Base-by-base conservation (phyloP, 2,797 vertebrate species). In the Amphiprion clarkii region DNA sequence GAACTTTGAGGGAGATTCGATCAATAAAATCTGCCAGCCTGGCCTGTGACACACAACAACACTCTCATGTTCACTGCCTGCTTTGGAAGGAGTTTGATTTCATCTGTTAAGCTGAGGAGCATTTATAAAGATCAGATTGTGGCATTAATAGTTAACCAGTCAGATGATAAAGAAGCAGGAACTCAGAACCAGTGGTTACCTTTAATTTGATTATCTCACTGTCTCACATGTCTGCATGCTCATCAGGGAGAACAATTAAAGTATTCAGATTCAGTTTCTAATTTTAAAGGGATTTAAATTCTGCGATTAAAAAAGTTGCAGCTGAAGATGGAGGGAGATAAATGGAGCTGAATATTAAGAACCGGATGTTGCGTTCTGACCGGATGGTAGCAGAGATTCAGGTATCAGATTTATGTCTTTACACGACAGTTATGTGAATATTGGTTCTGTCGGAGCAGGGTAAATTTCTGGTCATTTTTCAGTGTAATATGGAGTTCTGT, bases 11-110 rank as follows among this genome's bases (percentile, higher is more conserved):
- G 36, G 62, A 69, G 59, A 77, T 83, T 69, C 51, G 36, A 66
- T 62, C 70, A 56, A 74, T 88, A 75, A 85, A 89, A 82, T 21
- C 33, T 23, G 21, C 19, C 52, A 67, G 86, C 58, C 71, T 70
- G 62, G 70, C 31, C 68, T 59, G 40, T 61, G 63, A 81, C 67
- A 77, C 67, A 40, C 59, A 67, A 76, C 71, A 59, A 29, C 66
- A 46, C 31, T 70, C 63, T 58, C 23, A 56, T 69, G 68, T 53
- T 64, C 46, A 62, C 57, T 54, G 66, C 59, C 58, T 56, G 51
- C 54, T n/a, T 44, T 59, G 40, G n/a, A 21, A 39, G 25, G 7
- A 36, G 33, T 48, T 7, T 6, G 14, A 17, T 19, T 48, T 48
- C 44, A 46, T 46, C 13, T 46, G 44, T 46, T 14, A 17, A 48